phyloP scores from a whole-genome alignment of 2,113 vertebrate genomes.

The Spermophilus dauricus region DNA sequence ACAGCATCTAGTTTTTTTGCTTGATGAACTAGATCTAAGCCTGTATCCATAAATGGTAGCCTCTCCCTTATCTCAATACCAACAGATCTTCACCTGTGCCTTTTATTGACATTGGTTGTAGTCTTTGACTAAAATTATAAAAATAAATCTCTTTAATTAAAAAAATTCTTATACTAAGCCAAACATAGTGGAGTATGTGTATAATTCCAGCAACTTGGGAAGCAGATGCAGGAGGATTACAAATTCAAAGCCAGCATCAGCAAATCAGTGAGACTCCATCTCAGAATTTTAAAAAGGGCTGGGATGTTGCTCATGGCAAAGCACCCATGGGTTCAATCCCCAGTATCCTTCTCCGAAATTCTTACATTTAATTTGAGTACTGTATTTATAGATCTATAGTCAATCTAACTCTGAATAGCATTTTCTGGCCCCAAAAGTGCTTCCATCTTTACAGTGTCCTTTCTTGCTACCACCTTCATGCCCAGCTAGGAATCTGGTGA shows the following conservation, averaged over 20 bases:
- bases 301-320: not conserved
- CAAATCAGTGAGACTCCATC: not conserved
- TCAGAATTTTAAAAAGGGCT: not conserved
- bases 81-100: not conserved
- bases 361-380: too few relatives aligned
- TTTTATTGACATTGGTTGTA: not conserved
- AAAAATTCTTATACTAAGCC: not conserved
- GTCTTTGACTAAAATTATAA: conserved; percentile 26
- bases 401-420: not conserved
- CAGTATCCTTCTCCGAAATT: not conserved
- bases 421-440: not conserved
- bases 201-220: not conserved
- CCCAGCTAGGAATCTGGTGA: not conserved
- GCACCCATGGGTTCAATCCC: not conserved
- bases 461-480: not conserved
- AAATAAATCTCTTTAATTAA: not conserved
- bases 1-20: not conserved
- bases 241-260: not conserved
- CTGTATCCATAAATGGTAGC: conserved; percentile 25
- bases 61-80: not conserved
- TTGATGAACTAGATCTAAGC: not conserved
- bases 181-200: not conserved
- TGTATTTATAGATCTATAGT: not conserved
- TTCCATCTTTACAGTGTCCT: not conserved
- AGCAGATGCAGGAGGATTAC: not conserved